A percentile compares a stretch with the other conserved stretches of the same genome.
Evolutionary conservation across 1,140 invertebrate genomes (phyloP).

Genomic region (Drosophila ogumai): DNA sequence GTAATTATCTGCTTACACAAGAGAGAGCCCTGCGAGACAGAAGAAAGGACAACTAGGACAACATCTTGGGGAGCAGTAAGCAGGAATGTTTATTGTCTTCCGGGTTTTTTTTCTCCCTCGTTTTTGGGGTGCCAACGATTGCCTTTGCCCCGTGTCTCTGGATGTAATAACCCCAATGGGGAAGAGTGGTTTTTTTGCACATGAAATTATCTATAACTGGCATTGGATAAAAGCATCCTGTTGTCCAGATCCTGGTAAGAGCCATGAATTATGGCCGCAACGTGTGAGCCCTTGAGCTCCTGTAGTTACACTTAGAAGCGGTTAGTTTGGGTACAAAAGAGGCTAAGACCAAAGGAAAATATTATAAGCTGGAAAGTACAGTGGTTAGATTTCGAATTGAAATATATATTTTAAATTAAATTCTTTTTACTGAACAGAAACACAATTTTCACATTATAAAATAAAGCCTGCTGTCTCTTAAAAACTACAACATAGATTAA

Average conservation of each 20-base stretch:
- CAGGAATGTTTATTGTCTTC: conserved; percentile 33
- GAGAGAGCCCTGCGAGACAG: conserved; percentile 15
- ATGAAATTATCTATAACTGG: conserved; percentile 64
- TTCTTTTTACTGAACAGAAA: too few species aligned
- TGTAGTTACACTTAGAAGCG: conserved; percentile 74
- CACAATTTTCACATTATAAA: too few species aligned
- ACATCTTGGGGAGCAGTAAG: background rate
- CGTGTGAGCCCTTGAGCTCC: conserved; percentile 58
- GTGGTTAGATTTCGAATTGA: conserved; percentile 4
- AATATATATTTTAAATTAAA: too few species aligned
- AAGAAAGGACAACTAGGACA: conserved; percentile 48
- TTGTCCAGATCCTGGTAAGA: conserved; percentile 49
- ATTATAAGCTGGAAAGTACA: conserved; percentile 2
- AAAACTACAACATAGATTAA: background rate
- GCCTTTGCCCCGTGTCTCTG: background rate
- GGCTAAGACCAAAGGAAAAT: background rate
- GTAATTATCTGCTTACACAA: conserved; percentile 76
- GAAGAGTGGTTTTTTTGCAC: background rate
- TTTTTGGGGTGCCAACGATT: background rate
- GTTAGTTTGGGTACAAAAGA: conserved; percentile 14
- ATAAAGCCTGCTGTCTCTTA: background rate
- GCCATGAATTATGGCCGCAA: conserved; percentile 76
- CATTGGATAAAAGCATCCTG: conserved; percentile 69
- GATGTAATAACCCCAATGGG: conserved; percentile 19
- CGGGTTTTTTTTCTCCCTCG: background rate